Evolutionary conservation across 2,888 invertebrate genomes (phyloP).

Genomic region (Hetaerina titia): DNA sequence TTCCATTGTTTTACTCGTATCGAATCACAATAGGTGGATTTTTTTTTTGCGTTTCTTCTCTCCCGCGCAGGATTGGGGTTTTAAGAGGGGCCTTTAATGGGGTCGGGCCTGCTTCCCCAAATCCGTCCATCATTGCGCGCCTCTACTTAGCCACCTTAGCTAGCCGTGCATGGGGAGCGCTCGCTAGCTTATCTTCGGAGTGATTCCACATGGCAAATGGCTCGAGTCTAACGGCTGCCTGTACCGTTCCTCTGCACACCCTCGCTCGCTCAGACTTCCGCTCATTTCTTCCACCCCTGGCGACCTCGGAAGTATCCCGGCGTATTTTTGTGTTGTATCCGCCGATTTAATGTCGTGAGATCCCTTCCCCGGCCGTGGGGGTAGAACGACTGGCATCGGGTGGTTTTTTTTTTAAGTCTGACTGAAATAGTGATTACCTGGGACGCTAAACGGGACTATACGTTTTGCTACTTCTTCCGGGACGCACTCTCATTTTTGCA

Average conservation of each 20-base stretch:
- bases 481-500: no score
- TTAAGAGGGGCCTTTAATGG: neutral
- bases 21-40: neutral
- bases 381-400: no score
- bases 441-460: no score
- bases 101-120: neutral
- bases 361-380: no score
- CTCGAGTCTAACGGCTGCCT: constrained; percentile 57
- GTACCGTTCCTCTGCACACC: neutral
- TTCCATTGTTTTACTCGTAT: neutral
- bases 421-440: no score
- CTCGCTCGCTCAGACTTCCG: neutral
- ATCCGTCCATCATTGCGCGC: constrained; percentile 30
- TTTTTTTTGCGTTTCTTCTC: neutral
- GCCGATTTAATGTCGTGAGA: no score
- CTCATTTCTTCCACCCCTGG: neutral
- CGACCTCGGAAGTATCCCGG: no score
- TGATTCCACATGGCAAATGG: constrained; percentile 57
- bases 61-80: neutral
- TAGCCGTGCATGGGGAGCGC: constrained; percentile 24
- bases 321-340: no score
- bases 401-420: no score
- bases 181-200: constrained; percentile 14
- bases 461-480: no score
- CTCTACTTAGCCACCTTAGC: neutral